Conservation (phyloP, 92 coral and sea anemone species). For the Epizoanthus fatuus region DNA sequence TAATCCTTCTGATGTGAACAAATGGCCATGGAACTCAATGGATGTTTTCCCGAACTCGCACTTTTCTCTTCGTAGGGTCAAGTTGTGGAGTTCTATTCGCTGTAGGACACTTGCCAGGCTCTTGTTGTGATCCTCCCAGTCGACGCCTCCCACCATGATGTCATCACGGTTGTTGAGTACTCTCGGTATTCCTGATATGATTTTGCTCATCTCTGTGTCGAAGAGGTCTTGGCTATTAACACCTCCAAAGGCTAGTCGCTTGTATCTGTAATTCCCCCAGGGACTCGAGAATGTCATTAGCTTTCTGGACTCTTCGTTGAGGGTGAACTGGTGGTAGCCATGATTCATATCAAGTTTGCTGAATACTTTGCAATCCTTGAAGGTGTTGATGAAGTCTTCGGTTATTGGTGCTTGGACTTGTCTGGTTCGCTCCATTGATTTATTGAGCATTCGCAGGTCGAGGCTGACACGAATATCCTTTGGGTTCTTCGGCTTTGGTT, state of each 20-base stretch:
- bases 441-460: constrained; percentile 49
- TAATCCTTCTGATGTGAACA: constrained; percentile 70
- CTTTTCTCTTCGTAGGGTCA: constrained; percentile 68
- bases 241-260: constrained; percentile 60
- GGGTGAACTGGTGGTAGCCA: constrained; percentile 46
- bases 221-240: constrained; percentile 76
- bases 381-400: constrained; percentile 51
- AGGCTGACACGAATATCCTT: constrained; percentile 60
- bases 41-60: constrained; percentile 67
- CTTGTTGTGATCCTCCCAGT: constrained; percentile 66
- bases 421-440: constrained; percentile 56
- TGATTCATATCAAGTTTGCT: constrained; percentile 57
- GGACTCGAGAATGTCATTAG: constrained; percentile 47
- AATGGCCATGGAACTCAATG: constrained; percentile 71
- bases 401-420: constrained; percentile 73
- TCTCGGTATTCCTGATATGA: constrained; percentile 62
- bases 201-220: constrained; percentile 59
- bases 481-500: constrained; percentile 72
- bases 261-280: constrained; percentile 65
- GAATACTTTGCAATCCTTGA: constrained; percentile 49
- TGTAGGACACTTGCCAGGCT: constrained; percentile 59
- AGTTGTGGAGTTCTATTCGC: constrained; percentile 43
- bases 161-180: constrained; percentile 74
- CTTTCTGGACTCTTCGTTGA: constrained; percentile 51
- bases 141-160: constrained; percentile 68